These are phyloP conservation scores for Drosophila littoralis DNA, from an alignment of 1,140 invertebrate species.

Conservation along the genomic window DNA sequence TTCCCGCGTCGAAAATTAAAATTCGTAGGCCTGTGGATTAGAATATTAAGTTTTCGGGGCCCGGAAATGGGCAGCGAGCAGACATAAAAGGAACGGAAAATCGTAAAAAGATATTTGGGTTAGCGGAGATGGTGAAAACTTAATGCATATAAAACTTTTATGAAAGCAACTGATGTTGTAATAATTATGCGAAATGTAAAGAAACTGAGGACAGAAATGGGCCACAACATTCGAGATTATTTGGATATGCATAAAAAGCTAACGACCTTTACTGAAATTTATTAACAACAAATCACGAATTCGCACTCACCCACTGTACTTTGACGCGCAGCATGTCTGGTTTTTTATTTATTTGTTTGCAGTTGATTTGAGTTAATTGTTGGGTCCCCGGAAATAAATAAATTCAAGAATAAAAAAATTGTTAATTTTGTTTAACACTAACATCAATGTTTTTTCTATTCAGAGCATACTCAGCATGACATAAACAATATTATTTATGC, in stretches of 20 bases:
- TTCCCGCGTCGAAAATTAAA: conserved; percentile 77
- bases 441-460: conserved; percentile 33
- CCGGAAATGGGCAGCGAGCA: conserved; percentile 42
- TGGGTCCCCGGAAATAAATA: conserved; percentile 62
- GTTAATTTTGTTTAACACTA: conserved; percentile 45
- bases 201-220: conserved; percentile 5
- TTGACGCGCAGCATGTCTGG: conserved; percentile 77
- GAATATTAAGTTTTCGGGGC: conserved; percentile 11
- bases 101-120: conserved; percentile 64
- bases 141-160: conserved; percentile 42
- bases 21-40: conserved; percentile 77
- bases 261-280: conserved; percentile 47
- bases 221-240: conserved; percentile 6
- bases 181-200: conserved; percentile 42
- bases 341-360: conserved; percentile 51
- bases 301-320: conserved; percentile 81
- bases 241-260: conserved; percentile 18
- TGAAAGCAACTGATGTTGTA: conserved; percentile 45
- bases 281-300: conserved; percentile 38
- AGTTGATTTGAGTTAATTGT: conserved; percentile 78
- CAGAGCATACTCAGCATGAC: conserved; percentile 4
- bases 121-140: conserved; percentile 56
- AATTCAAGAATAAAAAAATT: conserved; percentile 60
- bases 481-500: too few species aligned
- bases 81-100: conserved; percentile 51